A percentile compares a stretch with the other conserved stretches of the same genome.
These are phyloP conservation scores for Aphidius colemani DNA, from an alignment of 2,888 invertebrate species.

Conservation along the genomic window DNA sequence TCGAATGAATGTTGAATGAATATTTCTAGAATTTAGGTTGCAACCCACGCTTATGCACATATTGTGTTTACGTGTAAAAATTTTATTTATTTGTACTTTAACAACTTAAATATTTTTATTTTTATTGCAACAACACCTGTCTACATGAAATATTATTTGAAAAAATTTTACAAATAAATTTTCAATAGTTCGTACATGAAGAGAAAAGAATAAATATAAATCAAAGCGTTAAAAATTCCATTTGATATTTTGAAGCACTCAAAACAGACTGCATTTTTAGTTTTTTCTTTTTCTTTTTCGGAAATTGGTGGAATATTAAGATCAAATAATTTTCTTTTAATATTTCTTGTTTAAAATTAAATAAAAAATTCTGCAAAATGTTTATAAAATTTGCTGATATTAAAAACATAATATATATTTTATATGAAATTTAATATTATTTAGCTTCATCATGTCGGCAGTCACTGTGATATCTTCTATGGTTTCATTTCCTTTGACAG, in stretches of 20 bases:
- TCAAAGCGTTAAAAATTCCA: not conserved
- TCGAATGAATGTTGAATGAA: constrained; percentile 22
- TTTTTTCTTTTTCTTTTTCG: too few relatives aligned
- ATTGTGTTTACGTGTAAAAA: not conserved
- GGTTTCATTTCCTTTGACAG: constrained; percentile 11
- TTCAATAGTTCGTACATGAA: constrained; percentile 8
- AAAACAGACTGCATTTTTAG: not conserved
- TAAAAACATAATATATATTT: not conserved
- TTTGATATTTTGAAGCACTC: constrained; percentile 2
- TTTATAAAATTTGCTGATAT: constrained; percentile 3
- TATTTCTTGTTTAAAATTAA: not conserved
- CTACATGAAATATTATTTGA: constrained; percentile 31
- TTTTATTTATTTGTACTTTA: constrained; percentile 2
- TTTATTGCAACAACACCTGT: constrained; percentile 9
- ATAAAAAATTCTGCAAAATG: not conserved
- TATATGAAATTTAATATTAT: not conserved
- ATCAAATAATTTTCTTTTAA: not conserved
- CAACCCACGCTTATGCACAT: constrained; percentile 19
- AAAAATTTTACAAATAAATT: constrained; percentile 63
- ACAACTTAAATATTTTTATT: constrained; percentile 7
- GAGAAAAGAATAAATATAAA: constrained; percentile 7
- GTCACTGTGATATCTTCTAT: constrained; percentile 12
- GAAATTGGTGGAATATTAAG: not conserved
- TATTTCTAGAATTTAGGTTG: constrained; percentile 28
- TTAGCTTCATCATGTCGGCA: not conserved